Evolutionary conservation across 2,113 vertebrate species (phyloP), one percentile per base, ranked within the genome.

Genomic region (Microtus montanus): DNA sequence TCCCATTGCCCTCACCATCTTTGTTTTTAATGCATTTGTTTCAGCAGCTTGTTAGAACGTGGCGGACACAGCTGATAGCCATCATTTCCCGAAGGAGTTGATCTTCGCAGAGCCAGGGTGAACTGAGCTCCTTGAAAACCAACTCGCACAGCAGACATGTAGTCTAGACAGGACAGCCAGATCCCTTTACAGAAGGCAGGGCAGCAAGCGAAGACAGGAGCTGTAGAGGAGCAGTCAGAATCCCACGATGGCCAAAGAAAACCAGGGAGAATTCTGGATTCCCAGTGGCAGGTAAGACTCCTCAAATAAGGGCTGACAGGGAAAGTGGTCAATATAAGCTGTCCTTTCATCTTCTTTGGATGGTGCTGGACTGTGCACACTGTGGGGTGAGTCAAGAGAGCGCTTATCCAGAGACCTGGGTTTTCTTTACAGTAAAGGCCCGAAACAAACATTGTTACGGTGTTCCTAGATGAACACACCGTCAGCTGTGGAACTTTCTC

Each of bases 231-330:
- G 35, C 47, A 94, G 87, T 78, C 75, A 82, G 77, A 94, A 93
- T 92, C 91, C 52, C 87, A n/a, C 28, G 41, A 89, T 74, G 91
- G 83, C 95, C 87, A 89, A 96, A 91, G 90, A 89, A 92, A 96
- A 93, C 73, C 74, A 89, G n/a, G 78, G 90, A 63, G 88, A 96
- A 82, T 95, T 77, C 83, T 91, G 88, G 91, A 90, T 73, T 94
- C 86, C 95, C 68, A 82, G 89, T 68, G 30, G 73, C 86, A 87
- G 64, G 88, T 80, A 88, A 64, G 85, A 91, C 83, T 92, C 35
- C 54, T 92, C 70, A 94, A 96, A 92, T 91, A 94, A 91, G 71
- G 58, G 93, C 80, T 58, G 64, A 61, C 30, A 44, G 52, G 70
- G 92, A 80, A 94, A 93, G 73, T 80, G 63, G 68, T 95, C 84